Base-by-base conservation (phyloP, 2,888 invertebrate species). In the Lottia scabra region DNA sequence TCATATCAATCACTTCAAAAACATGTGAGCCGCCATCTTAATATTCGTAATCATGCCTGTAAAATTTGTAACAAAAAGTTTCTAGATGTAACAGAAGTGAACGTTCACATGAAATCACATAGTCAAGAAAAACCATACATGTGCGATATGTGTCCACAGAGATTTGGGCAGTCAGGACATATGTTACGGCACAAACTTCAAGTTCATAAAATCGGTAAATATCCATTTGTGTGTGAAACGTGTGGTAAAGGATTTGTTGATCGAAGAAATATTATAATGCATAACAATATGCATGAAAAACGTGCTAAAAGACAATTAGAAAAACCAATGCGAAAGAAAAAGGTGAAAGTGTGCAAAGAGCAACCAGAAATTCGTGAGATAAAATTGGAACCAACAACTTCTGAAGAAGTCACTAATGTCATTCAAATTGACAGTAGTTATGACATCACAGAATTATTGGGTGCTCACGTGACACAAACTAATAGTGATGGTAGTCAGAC, bases 201-300 rank as follows among this genome's bases (percentile, higher is more conserved):
- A 43, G 65, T 48, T 15, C 70, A 70, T 56, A 38, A 48, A 15
- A 46, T 48, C 19, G 65, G 66, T 26, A 65, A 62, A 27, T 38
- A 19, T 38, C 65, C 68, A 1, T 74, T 74, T 63, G 68, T 71
- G 19, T 74, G 74, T 68, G 68, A 71, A n/a, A 74, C 71, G 27
- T 74, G 74, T 62, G 64, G 69, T 13, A 74, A 74, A 16, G 68
- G 74, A 6, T 74, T 74, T 67, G 74, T 71, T 38, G 71, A 71
- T 12, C 46, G 69, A 45, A 63, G 74, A 16, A 71, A 74, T 69
- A 71, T 74, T 48, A 71, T 71, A n/a, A 71, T 69, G 66, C 74
- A 74, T 62, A 44, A 67, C 19, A 74, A 74, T 23, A 74, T 69
- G 64, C 74, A 74, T 62, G 71, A 71, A 19, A 74, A 74, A 30